Percentiles rank a stretch among this genome's conserved stretches.
Evolutionary conservation across 2,888 invertebrate species (phyloP).

Genomic region (Meteorus colon): DNA sequence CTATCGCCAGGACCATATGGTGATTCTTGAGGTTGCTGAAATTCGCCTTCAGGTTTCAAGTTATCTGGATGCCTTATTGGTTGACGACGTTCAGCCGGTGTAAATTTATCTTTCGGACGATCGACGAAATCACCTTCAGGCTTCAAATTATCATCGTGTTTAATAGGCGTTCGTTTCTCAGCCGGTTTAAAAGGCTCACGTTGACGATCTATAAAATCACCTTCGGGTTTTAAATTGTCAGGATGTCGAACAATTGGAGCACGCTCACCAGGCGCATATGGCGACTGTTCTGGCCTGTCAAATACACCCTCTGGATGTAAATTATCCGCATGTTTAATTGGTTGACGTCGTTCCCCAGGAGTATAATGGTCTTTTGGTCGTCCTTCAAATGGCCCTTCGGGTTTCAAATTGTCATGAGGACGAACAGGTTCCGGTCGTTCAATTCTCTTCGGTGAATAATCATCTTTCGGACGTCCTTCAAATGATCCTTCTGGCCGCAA

Average conservation of each 20-base stretch:
- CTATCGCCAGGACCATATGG: conserved; percentile 72
- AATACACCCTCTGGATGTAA: conserved; percentile 74
- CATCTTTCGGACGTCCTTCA: conserved; percentile 72
- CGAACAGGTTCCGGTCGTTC: conserved; percentile 60
- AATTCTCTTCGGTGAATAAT: conserved; percentile 64
- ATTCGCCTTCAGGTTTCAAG: conserved; percentile 73
- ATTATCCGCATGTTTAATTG: conserved; percentile 68
- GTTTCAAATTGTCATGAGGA: conserved; percentile 59
- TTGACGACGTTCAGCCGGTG: conserved; percentile 75
- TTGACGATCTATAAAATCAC: conserved; percentile 68
- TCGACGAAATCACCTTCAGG: conserved; percentile 76
- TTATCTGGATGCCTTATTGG: conserved; percentile 76
- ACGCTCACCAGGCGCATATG: conserved; percentile 71
- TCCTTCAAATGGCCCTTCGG: conserved; percentile 77
- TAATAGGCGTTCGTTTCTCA: conserved; percentile 70
- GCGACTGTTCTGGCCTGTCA: conserved; percentile 72
- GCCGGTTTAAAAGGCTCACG: conserved; percentile 68
- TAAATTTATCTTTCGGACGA: conserved; percentile 75
- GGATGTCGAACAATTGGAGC: conserved; percentile 65
- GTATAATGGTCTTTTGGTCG: conserved; percentile 72
- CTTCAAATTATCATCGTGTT: conserved; percentile 72
- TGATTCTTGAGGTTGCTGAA: conserved; percentile 50
- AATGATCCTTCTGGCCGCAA: conserved; percentile 75
- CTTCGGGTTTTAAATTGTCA: conserved; percentile 74
- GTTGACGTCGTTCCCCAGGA: conserved; percentile 73